These are phyloP conservation scores for Heloderma charlesbogerti DNA, from an alignment of 2,113 vertebrate genomes.

Conservation along the genomic window DNA sequence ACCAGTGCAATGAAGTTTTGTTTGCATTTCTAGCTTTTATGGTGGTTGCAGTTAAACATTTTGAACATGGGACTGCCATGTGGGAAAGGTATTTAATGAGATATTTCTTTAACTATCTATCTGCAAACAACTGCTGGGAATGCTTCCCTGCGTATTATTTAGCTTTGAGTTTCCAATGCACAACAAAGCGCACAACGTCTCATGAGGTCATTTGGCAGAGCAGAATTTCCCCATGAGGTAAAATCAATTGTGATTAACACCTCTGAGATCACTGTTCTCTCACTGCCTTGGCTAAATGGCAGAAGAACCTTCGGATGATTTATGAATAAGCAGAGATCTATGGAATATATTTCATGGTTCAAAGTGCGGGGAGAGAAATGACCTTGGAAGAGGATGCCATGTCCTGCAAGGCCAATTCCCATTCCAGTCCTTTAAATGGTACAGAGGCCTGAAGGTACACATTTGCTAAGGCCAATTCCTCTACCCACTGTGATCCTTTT, in stretches of 20 bases:
- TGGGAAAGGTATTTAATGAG: neutral
- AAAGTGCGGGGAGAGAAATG: neutral
- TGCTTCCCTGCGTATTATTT: neutral
- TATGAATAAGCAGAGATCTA: neutral
- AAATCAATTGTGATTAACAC: neutral
- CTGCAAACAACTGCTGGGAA: neutral
- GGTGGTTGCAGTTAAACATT: neutral
- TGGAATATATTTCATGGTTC: neutral
- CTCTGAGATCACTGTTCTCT: neutral
- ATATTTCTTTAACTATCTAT: neutral
- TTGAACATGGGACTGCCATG: neutral
- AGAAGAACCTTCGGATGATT: constrained; percentile 5
- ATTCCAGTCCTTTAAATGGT: neutral
- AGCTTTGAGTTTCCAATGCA: neutral
- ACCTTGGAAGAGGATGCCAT: neutral
- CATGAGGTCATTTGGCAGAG: neutral
- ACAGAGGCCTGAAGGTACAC: neutral
- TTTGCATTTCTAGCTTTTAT: neutral
- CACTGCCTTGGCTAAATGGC: neutral
- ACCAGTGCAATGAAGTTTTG: neutral
- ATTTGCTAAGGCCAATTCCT: neutral
- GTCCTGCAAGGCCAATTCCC: neutral
- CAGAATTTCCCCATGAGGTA: neutral
- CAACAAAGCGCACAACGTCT: neutral
- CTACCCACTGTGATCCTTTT: neutral